phyloP scores from a whole-genome alignment of 2,888 invertebrate genomes.

The Lysandra bellargus region DNA sequence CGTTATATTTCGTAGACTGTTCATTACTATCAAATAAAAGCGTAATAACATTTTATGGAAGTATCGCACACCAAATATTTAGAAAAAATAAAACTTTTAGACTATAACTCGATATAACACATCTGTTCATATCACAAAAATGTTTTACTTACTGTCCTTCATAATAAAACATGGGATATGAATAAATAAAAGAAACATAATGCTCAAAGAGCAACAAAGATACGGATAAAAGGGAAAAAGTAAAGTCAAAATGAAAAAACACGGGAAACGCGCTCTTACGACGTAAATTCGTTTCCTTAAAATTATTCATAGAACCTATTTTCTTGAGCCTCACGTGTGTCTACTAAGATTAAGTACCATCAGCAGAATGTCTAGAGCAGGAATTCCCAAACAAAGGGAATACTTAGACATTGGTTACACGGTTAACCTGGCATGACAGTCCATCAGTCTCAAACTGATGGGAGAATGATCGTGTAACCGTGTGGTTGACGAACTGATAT shows the following conservation, averaged over 20 bases:
- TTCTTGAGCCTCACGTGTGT: conserved; percentile 36
- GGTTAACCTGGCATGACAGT: no score
- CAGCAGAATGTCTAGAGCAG: background rate
- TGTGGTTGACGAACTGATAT: no score
- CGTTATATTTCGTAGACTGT: background rate
- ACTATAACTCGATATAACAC: background rate
- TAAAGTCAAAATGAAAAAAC: conserved; percentile 33
- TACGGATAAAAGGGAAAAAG: conserved; percentile 41
- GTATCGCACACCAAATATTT: background rate
- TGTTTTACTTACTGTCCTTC: background rate
- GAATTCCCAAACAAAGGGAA: background rate
- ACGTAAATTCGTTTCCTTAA: conserved; percentile 59
- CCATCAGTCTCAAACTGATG: no score
- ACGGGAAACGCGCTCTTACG: conserved; percentile 43
- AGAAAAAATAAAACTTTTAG: background rate
- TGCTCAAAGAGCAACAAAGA: conserved; percentile 24
- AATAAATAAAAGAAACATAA: conserved; percentile 17
- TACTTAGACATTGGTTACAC: background rate
- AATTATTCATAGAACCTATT: conserved; percentile 67
- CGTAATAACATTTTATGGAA: background rate
- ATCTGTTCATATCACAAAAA: background rate
- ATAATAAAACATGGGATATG: conserved; percentile 24
- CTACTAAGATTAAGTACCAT: background rate
- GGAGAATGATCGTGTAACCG: no score
- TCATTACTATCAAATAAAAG: background rate